Conservation (phyloP, 2,797 vertebrate species). For the Gallirallus australis region DNA sequence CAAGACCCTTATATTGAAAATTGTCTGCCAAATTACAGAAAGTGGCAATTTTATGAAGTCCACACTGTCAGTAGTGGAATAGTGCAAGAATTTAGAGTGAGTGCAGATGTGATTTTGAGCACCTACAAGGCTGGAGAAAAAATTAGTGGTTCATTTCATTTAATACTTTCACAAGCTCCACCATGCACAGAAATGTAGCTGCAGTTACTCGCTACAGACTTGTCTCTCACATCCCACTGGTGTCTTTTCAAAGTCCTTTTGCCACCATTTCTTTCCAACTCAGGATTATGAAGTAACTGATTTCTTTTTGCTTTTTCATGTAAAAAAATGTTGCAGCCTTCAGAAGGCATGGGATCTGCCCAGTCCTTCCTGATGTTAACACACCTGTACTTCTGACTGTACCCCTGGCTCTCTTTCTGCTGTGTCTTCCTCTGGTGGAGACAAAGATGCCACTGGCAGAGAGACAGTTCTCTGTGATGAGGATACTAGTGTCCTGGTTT, state of each 20-base stretch:
- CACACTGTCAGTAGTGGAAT: not conserved
- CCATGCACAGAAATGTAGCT: not conserved
- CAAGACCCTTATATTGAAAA: not conserved
- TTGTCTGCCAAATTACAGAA: not conserved
- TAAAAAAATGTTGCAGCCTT: not conserved
- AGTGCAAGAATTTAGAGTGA: accelerated
- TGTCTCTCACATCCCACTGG: not conserved
- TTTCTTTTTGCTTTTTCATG: not conserved
- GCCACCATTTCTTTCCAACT: not conserved
- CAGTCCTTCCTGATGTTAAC: not conserved
- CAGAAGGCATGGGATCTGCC: not conserved
- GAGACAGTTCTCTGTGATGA: not conserved
- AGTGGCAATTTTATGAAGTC: not conserved
- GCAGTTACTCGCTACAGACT: not conserved
- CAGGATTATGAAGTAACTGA: not conserved
- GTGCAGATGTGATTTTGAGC: not conserved
- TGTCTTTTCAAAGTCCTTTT: not conserved
- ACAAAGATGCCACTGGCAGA: not conserved
- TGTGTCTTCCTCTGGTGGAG: not conserved
- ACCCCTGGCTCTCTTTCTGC: not conserved
- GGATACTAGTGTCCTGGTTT: not conserved
- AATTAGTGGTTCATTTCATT: not conserved
- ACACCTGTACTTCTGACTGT: not conserved
- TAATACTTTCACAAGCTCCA: not conserved
- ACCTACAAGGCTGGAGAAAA: not conserved